Conservation (phyloP, 2,888 invertebrate species). For the Camptogramma bilineatum region DNA sequence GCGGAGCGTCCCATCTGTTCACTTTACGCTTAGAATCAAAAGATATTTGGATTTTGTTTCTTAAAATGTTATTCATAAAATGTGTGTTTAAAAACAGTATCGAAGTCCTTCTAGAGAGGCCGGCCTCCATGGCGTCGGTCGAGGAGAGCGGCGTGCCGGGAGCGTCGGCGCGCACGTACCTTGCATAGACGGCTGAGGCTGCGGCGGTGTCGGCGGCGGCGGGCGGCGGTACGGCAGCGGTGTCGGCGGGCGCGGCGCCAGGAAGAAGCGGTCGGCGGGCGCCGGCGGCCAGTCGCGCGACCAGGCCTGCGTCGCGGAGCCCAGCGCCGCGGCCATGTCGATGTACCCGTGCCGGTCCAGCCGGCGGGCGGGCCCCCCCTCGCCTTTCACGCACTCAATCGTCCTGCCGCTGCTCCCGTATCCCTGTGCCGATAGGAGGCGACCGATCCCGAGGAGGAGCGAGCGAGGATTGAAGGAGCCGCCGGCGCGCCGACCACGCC, state of each 20-base stretch:
- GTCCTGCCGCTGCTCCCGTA: constrained; percentile 45
- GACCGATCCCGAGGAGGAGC: constrained; percentile 72
- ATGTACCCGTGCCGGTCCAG: constrained; percentile 85
- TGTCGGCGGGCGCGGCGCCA: constrained; percentile 48
- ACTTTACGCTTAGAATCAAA: too few species aligned
- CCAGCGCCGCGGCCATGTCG: constrained; percentile 75
- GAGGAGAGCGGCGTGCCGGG: not conserved
- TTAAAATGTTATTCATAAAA: too few species aligned
- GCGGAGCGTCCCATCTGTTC: too few species aligned
- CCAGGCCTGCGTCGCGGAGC: not conserved
- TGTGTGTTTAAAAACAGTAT: too few species aligned
- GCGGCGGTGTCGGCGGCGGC: constrained; percentile 6
- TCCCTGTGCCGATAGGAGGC: constrained; percentile 54
- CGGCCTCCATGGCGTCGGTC: too few species aligned
- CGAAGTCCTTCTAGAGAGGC: too few species aligned
- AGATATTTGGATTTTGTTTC: too few species aligned
- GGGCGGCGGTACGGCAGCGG: constrained; percentile 13
- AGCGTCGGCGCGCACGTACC: constrained; percentile 3
- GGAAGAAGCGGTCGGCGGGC: constrained; percentile 45
- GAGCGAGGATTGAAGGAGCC: constrained; percentile 74
- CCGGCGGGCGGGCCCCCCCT: constrained; percentile 59
- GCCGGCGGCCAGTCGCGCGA: constrained; percentile 10
- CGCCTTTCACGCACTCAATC: constrained; percentile 68
- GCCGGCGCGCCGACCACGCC: constrained; percentile 59
- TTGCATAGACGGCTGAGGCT: constrained; percentile 12